Conservation (phyloP, 2,888 invertebrate species). For the Dendrolimus pini region DNA sequence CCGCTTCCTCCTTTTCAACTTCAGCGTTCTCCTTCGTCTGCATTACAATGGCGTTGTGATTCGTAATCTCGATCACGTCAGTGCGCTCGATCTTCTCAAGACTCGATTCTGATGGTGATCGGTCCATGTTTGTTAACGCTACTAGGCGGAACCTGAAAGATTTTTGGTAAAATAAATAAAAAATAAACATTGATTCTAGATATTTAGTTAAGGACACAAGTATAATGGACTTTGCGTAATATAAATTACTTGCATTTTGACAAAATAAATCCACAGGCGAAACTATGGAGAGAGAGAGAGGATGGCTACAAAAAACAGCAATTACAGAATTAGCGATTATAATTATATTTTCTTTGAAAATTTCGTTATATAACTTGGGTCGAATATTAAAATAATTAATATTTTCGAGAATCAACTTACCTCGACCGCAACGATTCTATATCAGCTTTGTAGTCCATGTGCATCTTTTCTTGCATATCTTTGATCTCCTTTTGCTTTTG, state of each 20-base stretch:
- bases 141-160: conserved; percentile 80
- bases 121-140: conserved; percentile 83
- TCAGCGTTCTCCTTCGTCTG: conserved; percentile 82
- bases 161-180: background rate
- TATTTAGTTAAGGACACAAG: too few species aligned
- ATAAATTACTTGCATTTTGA: too few species aligned
- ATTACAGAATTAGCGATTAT: too few species aligned
- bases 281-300: too few species aligned
- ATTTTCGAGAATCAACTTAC: conserved; percentile 22
- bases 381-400: too few species aligned
- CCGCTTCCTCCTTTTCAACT: conserved; percentile 74
- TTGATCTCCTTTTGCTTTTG: conserved; percentile 77
- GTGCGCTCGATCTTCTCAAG: conserved; percentile 85
- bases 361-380: too few species aligned
- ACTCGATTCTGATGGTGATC: conserved; percentile 86
- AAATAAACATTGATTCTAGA: background rate
- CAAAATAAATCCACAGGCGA: too few species aligned
- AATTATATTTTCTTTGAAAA: too few species aligned
- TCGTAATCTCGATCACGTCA: conserved; percentile 78
- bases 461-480: conserved; percentile 82
- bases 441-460: conserved; percentile 85
- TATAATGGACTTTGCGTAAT: too few species aligned
- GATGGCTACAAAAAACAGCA: too few species aligned
- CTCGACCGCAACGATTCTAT: conserved; percentile 84
- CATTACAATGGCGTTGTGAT: conserved; percentile 80